Base-by-base conservation (phyloP, 2,888 invertebrate species). In the Stegana nigrithorax region DNA sequence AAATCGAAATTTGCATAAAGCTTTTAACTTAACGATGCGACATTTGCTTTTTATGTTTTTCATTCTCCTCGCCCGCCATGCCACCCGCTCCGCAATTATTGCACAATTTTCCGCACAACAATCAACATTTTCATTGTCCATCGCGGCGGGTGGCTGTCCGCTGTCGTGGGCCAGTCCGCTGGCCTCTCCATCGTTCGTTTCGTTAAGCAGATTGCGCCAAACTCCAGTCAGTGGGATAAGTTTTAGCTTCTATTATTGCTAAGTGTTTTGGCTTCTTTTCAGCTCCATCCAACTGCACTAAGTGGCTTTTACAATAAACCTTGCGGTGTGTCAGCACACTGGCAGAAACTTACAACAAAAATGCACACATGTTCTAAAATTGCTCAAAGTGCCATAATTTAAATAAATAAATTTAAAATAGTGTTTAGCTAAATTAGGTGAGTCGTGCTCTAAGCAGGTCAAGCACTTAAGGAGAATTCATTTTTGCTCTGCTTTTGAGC, bases 181-280 rank as follows among this genome's bases (percentile, higher is more conserved):
- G 21, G 14, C 23, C 61, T 36, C 58, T 63, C 29, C 19, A 26
- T n/a, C 45, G 29, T n/a, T 21, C 42, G 57, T 55, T 65, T 55
- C 66, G 67, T 67, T 75, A 73, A 77, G 72, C 67, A 75, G 78
- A 70, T 76, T 75, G 72, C 73, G 71, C 68, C 78, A 73, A 76
- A 75, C 75, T 73, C 72, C 73, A 72, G 75, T 73, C 64, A 70
- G 72, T 19, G 14, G 29, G 19, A 32, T 17, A 5, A 55, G 19
- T 55, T 55, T 32, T 19, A 17, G 26, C 21, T 55, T 55, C 4
- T 36, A 32, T 55, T 36, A 55, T 55, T 55, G 53, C 21, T 32
- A 55, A 36, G 53, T 36, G 36, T 45, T 58, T 19, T 26, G 27
- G 26, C 27, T 65, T 61, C 32, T 64, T 61, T 65, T 67, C 58